Conservation (phyloP, 23 tunicate genomes). For the Diplosoma virens region DNA sequence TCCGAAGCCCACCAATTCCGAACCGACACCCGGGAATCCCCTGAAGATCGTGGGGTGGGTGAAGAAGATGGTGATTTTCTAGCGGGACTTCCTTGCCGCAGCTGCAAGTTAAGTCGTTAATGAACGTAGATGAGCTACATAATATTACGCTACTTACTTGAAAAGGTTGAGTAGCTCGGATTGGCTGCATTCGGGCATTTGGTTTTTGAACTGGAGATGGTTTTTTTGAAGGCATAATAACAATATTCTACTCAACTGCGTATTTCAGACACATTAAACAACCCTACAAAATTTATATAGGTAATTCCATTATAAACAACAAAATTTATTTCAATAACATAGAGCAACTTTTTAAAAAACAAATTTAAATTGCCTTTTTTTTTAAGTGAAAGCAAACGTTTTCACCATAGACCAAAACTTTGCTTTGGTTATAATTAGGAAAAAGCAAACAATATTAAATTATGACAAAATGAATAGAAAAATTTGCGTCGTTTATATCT, state of each 20-base stretch:
- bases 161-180: slow-evolving; percentile 81
- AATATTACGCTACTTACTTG: slow-evolving; percentile 36
- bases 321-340: too few species aligned
- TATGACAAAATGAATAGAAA: too few species aligned
- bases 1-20: slow-evolving; percentile 76
- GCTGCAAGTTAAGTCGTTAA: slow-evolving; percentile 23
- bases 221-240: slow-evolving; percentile 42
- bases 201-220: slow-evolving; percentile 22
- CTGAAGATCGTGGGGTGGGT: slow-evolving; percentile 74
- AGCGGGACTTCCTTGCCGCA: slow-evolving; percentile 68
- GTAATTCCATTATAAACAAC: neutral
- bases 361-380: too few species aligned
- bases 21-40: slow-evolving; percentile 39
- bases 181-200: slow-evolving; percentile 56
- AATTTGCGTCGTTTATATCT: too few species aligned
- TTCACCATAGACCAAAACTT: too few species aligned
- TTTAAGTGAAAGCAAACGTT: too few species aligned
- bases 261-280: neutral
- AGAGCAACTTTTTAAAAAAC: too few species aligned
- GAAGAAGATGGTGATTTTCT: slow-evolving; percentile 89
- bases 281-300: neutral
- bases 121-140: neutral
- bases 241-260: neutral
- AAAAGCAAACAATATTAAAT: too few species aligned
- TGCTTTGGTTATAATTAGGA: too few species aligned